Base-by-base conservation (phyloP, 2,113 vertebrate genomes). In the Leptocoma aspasia region DNA sequence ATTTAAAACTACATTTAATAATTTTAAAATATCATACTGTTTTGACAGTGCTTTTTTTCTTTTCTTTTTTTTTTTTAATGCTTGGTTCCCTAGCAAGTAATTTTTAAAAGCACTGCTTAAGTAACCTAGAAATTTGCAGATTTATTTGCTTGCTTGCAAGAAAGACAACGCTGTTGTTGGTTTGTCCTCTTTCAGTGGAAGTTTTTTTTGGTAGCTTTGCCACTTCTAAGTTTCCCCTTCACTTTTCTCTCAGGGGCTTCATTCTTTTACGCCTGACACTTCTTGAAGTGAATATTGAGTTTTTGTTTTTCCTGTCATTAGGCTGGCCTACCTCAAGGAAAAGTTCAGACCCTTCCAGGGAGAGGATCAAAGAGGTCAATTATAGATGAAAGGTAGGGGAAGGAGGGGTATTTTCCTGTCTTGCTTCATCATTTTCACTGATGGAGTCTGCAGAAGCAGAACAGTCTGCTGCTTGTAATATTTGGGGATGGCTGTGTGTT, bases 381-480 rank as follows among this genome's bases (percentile, higher is more conserved):
- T 96, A 86, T 90, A 88, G 94, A 87, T 80, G 73, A 87, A 94
- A 75, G 44, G 79, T 61, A 72, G 91, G 81, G 70, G 63, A 86
- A 92, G 60, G 53, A 93, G 90, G 70, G 79, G 57, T 93, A 42
- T 94, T 97, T 95, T 96, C 92, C 88, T 90, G 64, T 75, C 64
- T 92, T 96, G 82, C 93, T 86, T 84, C 88, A 84, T 93, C 71
- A 15, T 95, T 96, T 96, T 93, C 65, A 61, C 68, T 83, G 85
- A 93, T 93, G 90, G 79, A 96, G 86, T 93, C 93, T 96, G 88
- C 79, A 96, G 90, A 83, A 72, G 80, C 92, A 94, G 90, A 95
- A 93, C 94, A 96, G 93, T 93, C 85, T 90, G 83, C 56, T 88
- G 76, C 60, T 94, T 96, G 92, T 94, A 86, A 54, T 95, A 69